Conservation (phyloP, 2,797 vertebrate genomes). For the Sorex maritimensis region DNA sequence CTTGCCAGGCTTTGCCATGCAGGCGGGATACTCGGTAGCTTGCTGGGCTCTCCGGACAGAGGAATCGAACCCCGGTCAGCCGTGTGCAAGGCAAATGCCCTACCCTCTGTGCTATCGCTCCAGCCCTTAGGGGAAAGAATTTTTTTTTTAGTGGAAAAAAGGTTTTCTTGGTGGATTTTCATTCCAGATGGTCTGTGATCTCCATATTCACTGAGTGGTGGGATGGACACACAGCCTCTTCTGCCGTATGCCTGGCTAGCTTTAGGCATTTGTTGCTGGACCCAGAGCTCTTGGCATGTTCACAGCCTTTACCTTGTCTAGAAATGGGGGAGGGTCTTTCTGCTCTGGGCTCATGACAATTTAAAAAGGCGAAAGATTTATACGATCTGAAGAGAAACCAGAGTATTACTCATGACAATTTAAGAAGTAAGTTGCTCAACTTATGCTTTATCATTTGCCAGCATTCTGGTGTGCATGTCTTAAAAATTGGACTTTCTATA, state of each 20-base stretch:
- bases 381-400: too few species aligned
- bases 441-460: not conserved
- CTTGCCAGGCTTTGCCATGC: too few species aligned
- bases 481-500: conserved; percentile 4
- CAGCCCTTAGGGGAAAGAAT: too few species aligned
- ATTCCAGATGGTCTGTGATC: conserved; percentile 8
- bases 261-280: conserved; percentile 23
- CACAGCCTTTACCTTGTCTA: conserved; percentile 10
- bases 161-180: conserved; percentile 5
- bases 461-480: conserved; percentile 17
- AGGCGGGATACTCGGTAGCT: too few species aligned
- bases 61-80: too few species aligned
- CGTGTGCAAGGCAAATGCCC: too few species aligned
- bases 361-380: too few species aligned
- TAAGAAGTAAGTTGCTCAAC: conserved; percentile 60
- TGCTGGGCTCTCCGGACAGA: too few species aligned
- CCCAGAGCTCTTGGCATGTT: not conserved
- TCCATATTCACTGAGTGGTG: not conserved
- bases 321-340: not conserved
- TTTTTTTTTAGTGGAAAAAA: conserved; percentile 59
- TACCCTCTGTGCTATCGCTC: too few species aligned
- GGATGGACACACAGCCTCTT: not conserved
- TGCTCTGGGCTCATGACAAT: not conserved
- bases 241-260: not conserved
- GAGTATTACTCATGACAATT: not conserved